A percentile compares a stretch with the other conserved stretches of the same genome.
phyloP scores from a whole-genome alignment of 2,113 vertebrate genomes.

The Peromyscus leucopus region DNA sequence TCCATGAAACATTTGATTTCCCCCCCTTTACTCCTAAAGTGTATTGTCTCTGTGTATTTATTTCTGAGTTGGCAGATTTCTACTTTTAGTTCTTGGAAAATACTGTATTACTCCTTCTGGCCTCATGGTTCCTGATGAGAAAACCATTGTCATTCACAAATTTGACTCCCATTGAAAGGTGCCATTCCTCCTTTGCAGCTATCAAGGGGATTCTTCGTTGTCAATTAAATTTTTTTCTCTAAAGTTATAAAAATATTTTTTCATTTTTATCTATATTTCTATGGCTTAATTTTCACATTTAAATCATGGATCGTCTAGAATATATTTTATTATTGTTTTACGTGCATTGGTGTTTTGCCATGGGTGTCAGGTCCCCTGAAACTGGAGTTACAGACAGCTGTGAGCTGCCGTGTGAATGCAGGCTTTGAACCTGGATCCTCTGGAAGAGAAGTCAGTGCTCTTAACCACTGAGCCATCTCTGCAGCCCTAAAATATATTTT shows the following conservation, averaged over 20 bases:
- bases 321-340: too few relatives aligned
- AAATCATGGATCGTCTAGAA: background rate
- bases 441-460: too few relatives aligned
- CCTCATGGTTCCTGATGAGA: constrained; percentile 17
- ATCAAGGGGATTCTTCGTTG: background rate
- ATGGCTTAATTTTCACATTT: constrained; percentile 52
- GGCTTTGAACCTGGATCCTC: too few relatives aligned
- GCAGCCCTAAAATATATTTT: constrained; percentile 28
- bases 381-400: too few relatives aligned
- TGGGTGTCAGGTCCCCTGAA: too few relatives aligned
- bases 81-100: constrained; percentile 15
- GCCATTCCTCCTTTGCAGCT: constrained; percentile 8
- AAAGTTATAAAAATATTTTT: constrained; percentile 33
- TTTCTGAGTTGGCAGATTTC: constrained; percentile 20
- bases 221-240: constrained; percentile 43
- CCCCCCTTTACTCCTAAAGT: background rate
- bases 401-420: too few relatives aligned
- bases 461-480: too few relatives aligned
- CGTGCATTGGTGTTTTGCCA: too few relatives aligned
- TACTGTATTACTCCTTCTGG: background rate
- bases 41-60: constrained; percentile 8
- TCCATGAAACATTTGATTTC: constrained; percentile 40
- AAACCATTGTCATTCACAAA: constrained; percentile 12
- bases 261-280: constrained; percentile 44
- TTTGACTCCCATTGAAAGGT: background rate